Base-by-base conservation (phyloP, 1,140 invertebrate genomes). In the Pinna nobilis region DNA sequence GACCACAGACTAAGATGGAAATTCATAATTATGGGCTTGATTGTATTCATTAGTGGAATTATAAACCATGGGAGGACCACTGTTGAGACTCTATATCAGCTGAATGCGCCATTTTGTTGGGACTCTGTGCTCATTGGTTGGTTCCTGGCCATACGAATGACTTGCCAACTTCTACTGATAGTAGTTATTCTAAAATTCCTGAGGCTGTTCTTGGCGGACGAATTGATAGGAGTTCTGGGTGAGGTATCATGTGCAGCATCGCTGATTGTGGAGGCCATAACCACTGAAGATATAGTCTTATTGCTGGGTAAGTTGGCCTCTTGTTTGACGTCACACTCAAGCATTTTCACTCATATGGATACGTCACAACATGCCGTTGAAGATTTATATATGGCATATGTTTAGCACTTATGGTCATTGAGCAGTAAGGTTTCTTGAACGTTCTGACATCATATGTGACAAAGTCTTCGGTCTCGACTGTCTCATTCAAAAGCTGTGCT, bases 71-170 rank as follows among this genome's bases (percentile, higher is more conserved):
- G 60, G 23, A 64, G 53, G 33, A 2, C 28, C 11, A 25, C 18
- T 11, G 60, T 65, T 18, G 73, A 75, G 60, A 65, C 63, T 15
- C 23, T 75, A 0, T 75, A 65, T 32, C 59, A 69, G 30, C 33
- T 75, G 2, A 75, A 75, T 41, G 23, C 39, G 20, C 73, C 67
- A 1, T 70, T 75, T 57, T 75, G 73, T 70, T 75, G 73, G 73
- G 60, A 25, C 20, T 70, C 73, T 11, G 60, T 70, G 3, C 37
- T 39, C 15, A 44, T 75, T 32, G 73, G 73, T 15, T 75, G 67
- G 67, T 75, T 37, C 50, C n/a, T 25, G 32, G 64, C 44, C 1
- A 28, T 67, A 1, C 51, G 47, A 9, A 37, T 39, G 9, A 23
- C 33, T 6, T 50, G 32, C 18, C 25, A 30, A 4, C 39, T 50